Conservation (phyloP, 2,113 vertebrate genomes). For the Neofelis nebulosa region DNA sequence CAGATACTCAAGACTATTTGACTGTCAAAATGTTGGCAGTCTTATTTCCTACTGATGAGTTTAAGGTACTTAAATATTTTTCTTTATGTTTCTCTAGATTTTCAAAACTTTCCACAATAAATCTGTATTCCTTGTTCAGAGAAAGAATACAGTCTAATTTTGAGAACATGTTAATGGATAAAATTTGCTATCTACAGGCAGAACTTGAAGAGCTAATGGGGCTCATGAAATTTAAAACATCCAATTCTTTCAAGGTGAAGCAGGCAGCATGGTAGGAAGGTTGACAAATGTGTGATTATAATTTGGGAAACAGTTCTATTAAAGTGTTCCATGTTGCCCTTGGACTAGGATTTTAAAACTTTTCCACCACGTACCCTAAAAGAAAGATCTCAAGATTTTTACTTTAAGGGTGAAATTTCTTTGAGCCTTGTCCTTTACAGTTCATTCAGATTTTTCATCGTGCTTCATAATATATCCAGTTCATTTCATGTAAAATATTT, state of each 20-base stretch:
- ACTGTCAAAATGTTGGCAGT: conserved; percentile 13
- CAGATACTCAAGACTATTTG: neutral
- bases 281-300: neutral
- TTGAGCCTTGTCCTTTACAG: neutral
- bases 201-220: neutral
- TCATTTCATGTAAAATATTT: conserved; percentile 1
- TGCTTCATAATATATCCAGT: neutral
- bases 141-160: conserved; percentile 45
- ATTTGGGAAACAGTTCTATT: neutral
- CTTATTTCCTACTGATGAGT: neutral
- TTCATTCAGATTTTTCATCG: neutral
- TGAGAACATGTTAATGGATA: neutral
- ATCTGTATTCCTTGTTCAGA: conserved; percentile 1
- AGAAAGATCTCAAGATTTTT: neutral
- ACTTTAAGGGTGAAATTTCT: conserved; percentile 12
- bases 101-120: conserved; percentile 7
- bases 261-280: neutral
- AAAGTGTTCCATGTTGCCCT: neutral
- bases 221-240: neutral
- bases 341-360: neutral
- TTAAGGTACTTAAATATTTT: neutral
- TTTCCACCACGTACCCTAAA: neutral
- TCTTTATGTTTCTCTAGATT: neutral
- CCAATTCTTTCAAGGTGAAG: neutral
- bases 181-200: neutral